A percentile compares a stretch with the other conserved stretches of the same genome.
Evolutionary conservation across 1,140 invertebrate genomes (phyloP).

Genomic region (Dermatophagoides farinae): DNA sequence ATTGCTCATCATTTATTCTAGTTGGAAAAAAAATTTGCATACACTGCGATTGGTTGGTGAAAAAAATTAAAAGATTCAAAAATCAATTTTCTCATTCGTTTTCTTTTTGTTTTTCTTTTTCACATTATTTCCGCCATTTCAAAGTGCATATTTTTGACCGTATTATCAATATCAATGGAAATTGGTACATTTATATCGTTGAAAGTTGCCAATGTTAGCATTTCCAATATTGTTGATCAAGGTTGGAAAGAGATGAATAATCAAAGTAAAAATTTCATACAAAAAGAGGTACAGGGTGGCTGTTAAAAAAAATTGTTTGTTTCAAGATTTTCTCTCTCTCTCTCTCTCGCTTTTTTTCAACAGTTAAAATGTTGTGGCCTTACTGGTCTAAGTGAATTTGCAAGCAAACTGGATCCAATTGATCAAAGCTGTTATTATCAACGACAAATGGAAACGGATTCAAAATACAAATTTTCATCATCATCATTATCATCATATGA

Average conservation of each 20-base stretch:
- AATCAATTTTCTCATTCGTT: no score
- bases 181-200: slow-evolving; percentile 27
- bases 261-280: slow-evolving; percentile 27
- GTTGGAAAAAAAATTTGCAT: no score
- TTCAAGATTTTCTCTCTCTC: no score
- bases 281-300: slow-evolving; percentile 27
- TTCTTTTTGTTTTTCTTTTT: no score
- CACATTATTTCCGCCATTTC: background rate
- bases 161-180: slow-evolving; percentile 25
- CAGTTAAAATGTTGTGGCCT: slow-evolving; percentile 30
- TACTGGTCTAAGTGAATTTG: slow-evolving; percentile 28
- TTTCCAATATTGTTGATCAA: slow-evolving; percentile 27
- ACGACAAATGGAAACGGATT: slow-evolving; percentile 12
- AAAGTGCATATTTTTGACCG: slow-evolving; percentile 25
- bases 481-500: background rate
- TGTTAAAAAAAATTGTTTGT: slow-evolving; percentile 15
- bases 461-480: slow-evolving; percentile 16
- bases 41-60: no score
- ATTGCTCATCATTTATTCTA: no score
- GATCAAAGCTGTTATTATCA: slow-evolving; percentile 27
- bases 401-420: slow-evolving; percentile 26
- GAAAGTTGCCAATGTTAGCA: slow-evolving; percentile 25
- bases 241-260: slow-evolving; percentile 30
- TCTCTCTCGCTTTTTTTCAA: no score
- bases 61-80: no score